Evolutionary conservation across 2,113 vertebrate species (phyloP).

Genomic region (Collichthys lucidus): DNA sequence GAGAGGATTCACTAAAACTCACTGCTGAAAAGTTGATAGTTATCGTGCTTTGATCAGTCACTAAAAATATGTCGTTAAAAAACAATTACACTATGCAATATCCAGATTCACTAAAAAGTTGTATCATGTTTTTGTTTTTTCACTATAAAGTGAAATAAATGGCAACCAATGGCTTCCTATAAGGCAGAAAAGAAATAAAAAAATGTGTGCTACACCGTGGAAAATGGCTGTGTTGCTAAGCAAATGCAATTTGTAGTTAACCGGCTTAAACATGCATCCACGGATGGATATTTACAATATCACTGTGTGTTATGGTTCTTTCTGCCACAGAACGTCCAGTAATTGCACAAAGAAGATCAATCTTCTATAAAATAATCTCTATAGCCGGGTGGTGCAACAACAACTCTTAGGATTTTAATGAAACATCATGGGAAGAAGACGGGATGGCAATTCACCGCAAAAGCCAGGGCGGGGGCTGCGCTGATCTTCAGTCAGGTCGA

Average conservation of each 20-base stretch:
- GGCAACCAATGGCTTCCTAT: neutral
- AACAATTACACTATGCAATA: neutral
- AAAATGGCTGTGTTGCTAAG: neutral
- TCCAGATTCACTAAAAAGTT: neutral
- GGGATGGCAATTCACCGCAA: conserved; percentile 30
- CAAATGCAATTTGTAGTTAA: conserved; percentile 4
- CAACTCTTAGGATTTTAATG: neutral
- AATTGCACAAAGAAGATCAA: conserved; percentile 1
- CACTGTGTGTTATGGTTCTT: neutral
- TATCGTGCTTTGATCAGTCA: no score
- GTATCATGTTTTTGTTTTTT: neutral
- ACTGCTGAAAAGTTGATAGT: no score
- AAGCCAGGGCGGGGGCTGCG: neutral
- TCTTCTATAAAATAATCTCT: conserved; percentile 4
- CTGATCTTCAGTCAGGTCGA: conserved; percentile 11
- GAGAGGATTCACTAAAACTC: no score
- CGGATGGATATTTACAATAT: neutral
- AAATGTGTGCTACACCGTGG: neutral
- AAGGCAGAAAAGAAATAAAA: neutral
- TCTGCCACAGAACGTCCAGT: conserved; percentile 15
- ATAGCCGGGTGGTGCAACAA: conserved; percentile 25
- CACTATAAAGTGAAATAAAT: neutral
- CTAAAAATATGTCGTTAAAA: no score
- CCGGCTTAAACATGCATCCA: conserved; percentile 20
- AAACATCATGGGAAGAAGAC: conserved; percentile 34